Evolutionary conservation across 2,888 invertebrate genomes (phyloP).

Genomic region (Pediacus dermestoides): DNA sequence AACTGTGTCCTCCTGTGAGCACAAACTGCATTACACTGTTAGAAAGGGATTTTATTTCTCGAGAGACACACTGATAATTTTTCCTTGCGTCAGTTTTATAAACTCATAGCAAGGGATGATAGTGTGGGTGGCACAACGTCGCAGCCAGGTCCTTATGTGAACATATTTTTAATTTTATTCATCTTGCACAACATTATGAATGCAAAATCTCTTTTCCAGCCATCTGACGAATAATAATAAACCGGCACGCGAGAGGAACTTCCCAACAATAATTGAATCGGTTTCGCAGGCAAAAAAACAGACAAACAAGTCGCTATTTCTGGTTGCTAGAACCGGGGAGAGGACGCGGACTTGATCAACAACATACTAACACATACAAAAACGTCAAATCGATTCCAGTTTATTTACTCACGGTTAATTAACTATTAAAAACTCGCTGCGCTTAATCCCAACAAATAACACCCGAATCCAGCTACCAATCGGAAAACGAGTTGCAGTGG

Average conservation of each 20-base stretch:
- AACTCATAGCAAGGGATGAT: too few relatives aligned
- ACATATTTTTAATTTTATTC: too few relatives aligned
- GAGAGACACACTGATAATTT: too few relatives aligned
- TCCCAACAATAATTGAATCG: conserved; percentile 23
- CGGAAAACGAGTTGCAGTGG: too few relatives aligned
- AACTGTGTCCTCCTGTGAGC: too few relatives aligned
- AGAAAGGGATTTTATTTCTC: too few relatives aligned
- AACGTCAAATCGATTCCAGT: conserved; percentile 23
- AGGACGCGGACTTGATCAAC: conserved; percentile 17
- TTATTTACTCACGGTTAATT: conserved; percentile 26
- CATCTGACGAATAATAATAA: conserved; percentile 9
- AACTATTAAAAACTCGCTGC: conserved; percentile 25
- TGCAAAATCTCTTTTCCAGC: conserved; percentile 5
- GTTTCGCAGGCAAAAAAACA: conserved; percentile 21
- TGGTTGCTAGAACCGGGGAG: background rate
- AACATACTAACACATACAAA: too few relatives aligned
- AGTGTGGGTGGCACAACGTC: too few relatives aligned
- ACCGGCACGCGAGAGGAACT: conserved; percentile 9
- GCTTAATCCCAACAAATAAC: conserved; percentile 13
- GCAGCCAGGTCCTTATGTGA: too few relatives aligned
- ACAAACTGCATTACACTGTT: too few relatives aligned
- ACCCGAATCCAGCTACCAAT: conserved; percentile 1
- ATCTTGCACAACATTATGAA: too few relatives aligned
- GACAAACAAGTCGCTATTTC: conserved; percentile 12
- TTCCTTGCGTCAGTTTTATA: too few relatives aligned